Conservation (phyloP, 2,113 vertebrate species). For the Meriones unguiculatus region DNA sequence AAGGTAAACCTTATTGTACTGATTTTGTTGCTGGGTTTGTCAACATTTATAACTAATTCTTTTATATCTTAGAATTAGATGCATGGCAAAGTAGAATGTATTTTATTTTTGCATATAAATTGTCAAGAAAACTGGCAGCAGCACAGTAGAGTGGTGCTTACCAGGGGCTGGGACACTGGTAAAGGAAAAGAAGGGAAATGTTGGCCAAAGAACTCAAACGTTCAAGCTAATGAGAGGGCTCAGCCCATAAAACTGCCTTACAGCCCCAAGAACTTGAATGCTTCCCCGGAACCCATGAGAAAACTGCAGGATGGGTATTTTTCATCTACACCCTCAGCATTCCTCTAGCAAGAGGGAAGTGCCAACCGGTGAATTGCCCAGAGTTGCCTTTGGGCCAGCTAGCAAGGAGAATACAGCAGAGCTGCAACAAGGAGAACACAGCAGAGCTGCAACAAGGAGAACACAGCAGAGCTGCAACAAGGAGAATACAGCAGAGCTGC, state of each 20-base stretch:
- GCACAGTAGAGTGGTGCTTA: neutral
- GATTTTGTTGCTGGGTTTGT: neutral
- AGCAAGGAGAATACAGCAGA: too few relatives aligned
- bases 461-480: too few relatives aligned
- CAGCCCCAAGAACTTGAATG: neutral
- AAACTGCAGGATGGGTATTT: neutral
- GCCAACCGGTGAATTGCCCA: neutral
- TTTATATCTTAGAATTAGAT: constrained; percentile 17
- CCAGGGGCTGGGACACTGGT: too few relatives aligned
- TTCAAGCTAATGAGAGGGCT: neutral
- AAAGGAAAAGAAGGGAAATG: neutral
- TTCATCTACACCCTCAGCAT: neutral
- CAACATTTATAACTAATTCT: constrained; percentile 9
- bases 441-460: too few relatives aligned
- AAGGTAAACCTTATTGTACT: neutral
- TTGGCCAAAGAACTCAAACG: neutral
- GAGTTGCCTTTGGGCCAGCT: neutral
- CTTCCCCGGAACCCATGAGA: neutral
- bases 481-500: too few relatives aligned
- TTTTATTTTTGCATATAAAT: neutral
- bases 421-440: neutral
- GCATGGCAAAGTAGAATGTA: neutral
- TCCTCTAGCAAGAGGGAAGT: neutral
- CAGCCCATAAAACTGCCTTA: neutral
- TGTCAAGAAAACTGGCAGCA: neutral